Percentiles rank a stretch among this genome's conserved stretches.
Conservation (phyloP, 1,140 invertebrate genomes). For the Daktulosphaira vitifoliae region DNA sequence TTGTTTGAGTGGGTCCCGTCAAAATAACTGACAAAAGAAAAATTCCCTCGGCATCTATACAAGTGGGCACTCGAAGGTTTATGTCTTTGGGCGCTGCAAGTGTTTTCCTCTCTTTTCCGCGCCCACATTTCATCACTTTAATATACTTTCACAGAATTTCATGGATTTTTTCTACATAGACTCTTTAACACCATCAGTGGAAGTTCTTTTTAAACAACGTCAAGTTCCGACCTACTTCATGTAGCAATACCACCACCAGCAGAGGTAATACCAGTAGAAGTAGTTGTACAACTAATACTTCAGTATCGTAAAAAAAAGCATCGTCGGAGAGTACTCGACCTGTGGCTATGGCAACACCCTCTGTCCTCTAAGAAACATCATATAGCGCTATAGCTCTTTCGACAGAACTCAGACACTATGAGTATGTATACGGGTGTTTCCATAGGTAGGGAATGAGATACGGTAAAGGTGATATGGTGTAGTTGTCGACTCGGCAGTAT, state of each 20-base stretch:
- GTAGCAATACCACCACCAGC: too few relatives aligned
- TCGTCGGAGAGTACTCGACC: slow-evolving; percentile 28
- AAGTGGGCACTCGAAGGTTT: slow-evolving; percentile 21
- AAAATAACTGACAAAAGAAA: slow-evolving; percentile 33
- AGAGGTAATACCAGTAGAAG: too few relatives aligned
- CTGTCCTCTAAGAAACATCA: slow-evolving; percentile 2
- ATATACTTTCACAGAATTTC: slow-evolving; percentile 13
- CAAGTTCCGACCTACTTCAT: slow-evolving; percentile 7
- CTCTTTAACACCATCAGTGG: not conserved
- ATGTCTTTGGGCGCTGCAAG: slow-evolving; percentile 20
- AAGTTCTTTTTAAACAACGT: slow-evolving; percentile 18
- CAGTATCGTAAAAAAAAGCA: not conserved
- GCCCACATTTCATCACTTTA: not conserved
- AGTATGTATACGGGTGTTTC: not conserved
- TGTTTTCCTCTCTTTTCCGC: slow-evolving; percentile 9
- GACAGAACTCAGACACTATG: not conserved
- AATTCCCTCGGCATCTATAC: slow-evolving; percentile 19
- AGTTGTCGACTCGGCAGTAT: slow-evolving; percentile 19
- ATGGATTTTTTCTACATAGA: slow-evolving; percentile 11
- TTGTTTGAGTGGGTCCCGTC: slow-evolving; percentile 24
- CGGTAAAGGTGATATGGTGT: not conserved
- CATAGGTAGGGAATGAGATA: not conserved
- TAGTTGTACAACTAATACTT: too few relatives aligned
- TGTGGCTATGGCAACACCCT: slow-evolving; percentile 33
- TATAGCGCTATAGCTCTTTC: slow-evolving; percentile 1